phyloP scores from a whole-genome alignment of 1,140 invertebrate genomes.

The Megalonaias nervosa region DNA sequence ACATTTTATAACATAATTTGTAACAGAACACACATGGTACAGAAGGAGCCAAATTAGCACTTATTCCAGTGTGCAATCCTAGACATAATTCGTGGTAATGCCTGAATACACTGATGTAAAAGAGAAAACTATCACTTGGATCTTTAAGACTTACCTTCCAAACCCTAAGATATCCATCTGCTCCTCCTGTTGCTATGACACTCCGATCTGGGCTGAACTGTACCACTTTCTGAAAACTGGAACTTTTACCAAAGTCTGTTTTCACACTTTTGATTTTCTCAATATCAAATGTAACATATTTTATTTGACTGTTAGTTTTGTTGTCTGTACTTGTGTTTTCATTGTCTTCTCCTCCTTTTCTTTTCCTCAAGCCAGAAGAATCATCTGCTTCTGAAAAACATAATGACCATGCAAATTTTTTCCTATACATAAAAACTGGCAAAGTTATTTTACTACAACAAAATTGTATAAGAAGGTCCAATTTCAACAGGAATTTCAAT shows the following conservation, averaged over 20 bases:
- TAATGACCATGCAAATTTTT: too few relatives aligned
- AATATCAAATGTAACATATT: conserved; percentile 72
- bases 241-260: conserved; percentile 76
- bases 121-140: background rate
- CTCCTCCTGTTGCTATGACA: conserved; percentile 91
- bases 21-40: background rate
- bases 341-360: conserved; percentile 49
- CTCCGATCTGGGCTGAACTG: conserved; percentile 82
- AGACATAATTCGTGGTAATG: background rate
- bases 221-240: conserved; percentile 89
- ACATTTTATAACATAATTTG: too few relatives aligned
- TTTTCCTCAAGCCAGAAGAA: conserved; percentile 15
- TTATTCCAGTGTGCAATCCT: background rate
- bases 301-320: conserved; percentile 36
- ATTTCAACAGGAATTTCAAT: too few relatives aligned
- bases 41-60: background rate
- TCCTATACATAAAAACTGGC: too few relatives aligned
- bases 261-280: conserved; percentile 64
- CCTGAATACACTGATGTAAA: background rate
- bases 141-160: conserved; percentile 78
- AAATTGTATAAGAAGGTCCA: too few relatives aligned
- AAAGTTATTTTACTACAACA: too few relatives aligned
- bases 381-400: conserved; percentile 2
- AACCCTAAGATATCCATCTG: conserved; percentile 88
- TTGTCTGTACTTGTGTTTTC: conserved; percentile 27